Evolutionary conservation across 2,888 invertebrate genomes (phyloP).

Genomic region (Amblyjoppa proteus): DNA sequence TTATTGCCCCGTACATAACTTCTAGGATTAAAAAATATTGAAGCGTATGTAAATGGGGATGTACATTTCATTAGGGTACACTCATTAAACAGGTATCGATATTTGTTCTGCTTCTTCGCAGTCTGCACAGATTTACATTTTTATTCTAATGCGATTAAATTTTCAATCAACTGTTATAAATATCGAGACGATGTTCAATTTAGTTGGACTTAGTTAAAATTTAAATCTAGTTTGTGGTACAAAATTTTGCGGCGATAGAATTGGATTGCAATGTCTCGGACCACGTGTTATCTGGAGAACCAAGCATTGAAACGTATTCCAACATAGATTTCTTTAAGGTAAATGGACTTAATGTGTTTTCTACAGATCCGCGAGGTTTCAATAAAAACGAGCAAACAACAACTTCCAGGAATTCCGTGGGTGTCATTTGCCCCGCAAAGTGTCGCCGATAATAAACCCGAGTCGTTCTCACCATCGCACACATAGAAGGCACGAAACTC

Average conservation of each 20-base stretch:
- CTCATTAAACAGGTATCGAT: conserved; percentile 25
- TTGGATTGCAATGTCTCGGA: neutral
- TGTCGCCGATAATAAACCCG: neutral
- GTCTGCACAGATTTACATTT: neutral
- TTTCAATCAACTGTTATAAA: neutral
- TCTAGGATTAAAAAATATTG: too few relatives aligned
- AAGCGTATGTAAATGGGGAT: neutral
- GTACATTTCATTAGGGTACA: neutral
- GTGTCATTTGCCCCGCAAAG: neutral
- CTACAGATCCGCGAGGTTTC: neutral
- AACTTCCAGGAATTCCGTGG: neutral
- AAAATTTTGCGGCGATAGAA: too few relatives aligned
- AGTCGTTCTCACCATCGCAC: too few relatives aligned
- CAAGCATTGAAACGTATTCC: neutral
- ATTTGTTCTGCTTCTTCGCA: neutral
- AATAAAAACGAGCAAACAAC: neutral
- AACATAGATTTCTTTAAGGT: neutral
- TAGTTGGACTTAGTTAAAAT: too few relatives aligned
- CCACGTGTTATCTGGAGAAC: neutral
- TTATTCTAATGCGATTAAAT: neutral
- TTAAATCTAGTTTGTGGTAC: too few relatives aligned
- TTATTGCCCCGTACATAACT: too few relatives aligned
- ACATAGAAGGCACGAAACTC: too few relatives aligned
- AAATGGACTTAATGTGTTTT: neutral
- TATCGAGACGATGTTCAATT: neutral